These are phyloP conservation scores for Mercenaria mercenaria DNA, from an alignment of 1,140 invertebrate genomes.

Conservation along the genomic window DNA sequence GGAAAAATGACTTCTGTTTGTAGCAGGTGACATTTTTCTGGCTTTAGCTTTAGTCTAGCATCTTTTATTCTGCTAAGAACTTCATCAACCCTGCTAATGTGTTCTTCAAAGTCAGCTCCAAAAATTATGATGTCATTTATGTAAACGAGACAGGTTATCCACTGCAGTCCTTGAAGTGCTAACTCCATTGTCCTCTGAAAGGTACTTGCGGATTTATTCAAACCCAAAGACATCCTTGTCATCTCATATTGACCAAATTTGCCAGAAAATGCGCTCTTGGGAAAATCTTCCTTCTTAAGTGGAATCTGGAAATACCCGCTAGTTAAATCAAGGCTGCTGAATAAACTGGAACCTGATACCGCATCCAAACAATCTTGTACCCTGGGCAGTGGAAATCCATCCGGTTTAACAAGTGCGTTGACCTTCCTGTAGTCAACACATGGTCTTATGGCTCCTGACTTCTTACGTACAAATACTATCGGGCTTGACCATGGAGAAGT, in stretches of 20 bases:
- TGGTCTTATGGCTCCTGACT: neutral
- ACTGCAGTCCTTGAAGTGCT: too few species aligned
- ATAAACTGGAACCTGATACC: neutral
- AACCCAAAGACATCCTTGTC: too few species aligned
- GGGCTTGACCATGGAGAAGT: neutral
- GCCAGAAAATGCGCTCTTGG: neutral
- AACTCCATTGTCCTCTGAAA: too few species aligned
- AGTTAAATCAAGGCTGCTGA: neutral
- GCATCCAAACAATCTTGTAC: constrained; percentile 21
- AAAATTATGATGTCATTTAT: too few species aligned
- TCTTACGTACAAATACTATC: constrained; percentile 1
- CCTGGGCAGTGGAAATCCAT: neutral
- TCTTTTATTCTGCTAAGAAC: too few species aligned
- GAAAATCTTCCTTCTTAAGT: neutral
- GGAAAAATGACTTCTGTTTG: too few species aligned
- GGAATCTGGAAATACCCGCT: neutral
- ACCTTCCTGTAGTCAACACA: neutral
- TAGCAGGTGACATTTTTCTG: too few species aligned
- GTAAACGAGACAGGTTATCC: too few species aligned
- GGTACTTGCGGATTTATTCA: too few species aligned
- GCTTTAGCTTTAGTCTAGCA: too few species aligned
- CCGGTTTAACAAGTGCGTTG: neutral
- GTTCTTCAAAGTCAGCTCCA: too few species aligned
- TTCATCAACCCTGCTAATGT: too few species aligned
- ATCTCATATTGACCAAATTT: neutral